phyloP scores from a whole-genome alignment of 1,140 invertebrate species.

The Drosophila malerkotliana region DNA sequence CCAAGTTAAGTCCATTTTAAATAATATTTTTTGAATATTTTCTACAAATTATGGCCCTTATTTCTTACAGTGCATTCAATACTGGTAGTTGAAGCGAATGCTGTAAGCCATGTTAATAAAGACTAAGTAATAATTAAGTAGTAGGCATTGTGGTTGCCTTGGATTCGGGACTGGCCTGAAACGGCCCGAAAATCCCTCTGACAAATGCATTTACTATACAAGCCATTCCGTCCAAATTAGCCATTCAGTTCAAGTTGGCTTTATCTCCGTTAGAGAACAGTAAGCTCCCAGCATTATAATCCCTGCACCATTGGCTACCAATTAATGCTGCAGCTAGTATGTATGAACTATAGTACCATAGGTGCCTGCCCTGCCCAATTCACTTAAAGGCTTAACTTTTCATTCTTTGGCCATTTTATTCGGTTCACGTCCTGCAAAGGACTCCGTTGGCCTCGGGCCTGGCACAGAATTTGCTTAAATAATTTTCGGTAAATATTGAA shows the following conservation, averaged over 20 bases:
- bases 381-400: constrained; percentile 28
- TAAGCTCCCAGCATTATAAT: background rate
- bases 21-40: no score
- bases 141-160: constrained; percentile 34
- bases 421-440: constrained; percentile 23
- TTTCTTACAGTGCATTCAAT: constrained; percentile 3
- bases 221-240: constrained; percentile 47
- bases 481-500: constrained; percentile 31
- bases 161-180: background rate
- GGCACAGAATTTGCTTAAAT: constrained; percentile 16
- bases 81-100: constrained; percentile 6
- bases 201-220: constrained; percentile 22
- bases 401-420: constrained; percentile 10
- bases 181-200: background rate
- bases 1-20: no score
- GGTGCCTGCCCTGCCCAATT: constrained; percentile 32
- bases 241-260: background rate
- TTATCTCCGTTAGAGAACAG: background rate
- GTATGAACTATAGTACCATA: background rate
- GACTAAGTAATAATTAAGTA: constrained; percentile 59
- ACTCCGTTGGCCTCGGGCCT: constrained; percentile 1
- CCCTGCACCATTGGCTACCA: background rate
- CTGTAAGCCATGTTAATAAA: constrained; percentile 46
- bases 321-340: background rate
- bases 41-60: background rate